Evolutionary conservation across 2,888 invertebrate genomes (phyloP), one percentile per base, ranked within the genome.

Genomic region (Blera fallax): DNA sequence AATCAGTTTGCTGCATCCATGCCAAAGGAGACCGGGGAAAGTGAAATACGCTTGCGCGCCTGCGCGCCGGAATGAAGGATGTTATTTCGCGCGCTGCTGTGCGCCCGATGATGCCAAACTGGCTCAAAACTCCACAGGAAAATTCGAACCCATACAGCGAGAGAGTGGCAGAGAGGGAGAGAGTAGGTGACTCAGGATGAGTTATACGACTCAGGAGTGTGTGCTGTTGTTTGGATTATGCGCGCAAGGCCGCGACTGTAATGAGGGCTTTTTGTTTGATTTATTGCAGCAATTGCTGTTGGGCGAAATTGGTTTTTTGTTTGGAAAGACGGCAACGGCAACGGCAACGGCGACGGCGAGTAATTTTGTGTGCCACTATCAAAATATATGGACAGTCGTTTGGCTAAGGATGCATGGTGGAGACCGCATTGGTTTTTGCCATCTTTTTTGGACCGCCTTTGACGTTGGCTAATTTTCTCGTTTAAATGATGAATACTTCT

Each of bases 181-280:
- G 60, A 78, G 34, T 11, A 50, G 21, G 54, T 45, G 24, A 56
- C 45, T 16, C 21, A 10, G 32, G 50, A 45, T 80, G 84, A 80
- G 70, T 80, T 85, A 80, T 80, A 79, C 65, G 64, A 37, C 70
- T 67, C 64, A 60, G 34, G 65, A 60, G 70, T 67, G 74, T 70
- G 64, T 54, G 69, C 32, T 40, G 72, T 69, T 80, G 79, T 76
- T 80, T 76, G 84, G 70, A 76, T 72, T 70, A 72, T 43, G 65
- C 70, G 32, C 70, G 67, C 81, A 81, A 77, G 85, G 85, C 70
- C 85, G 81, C 69, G 74, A 58, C 69, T 76, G 85, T 85, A 85
- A 85, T 85, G 85, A 85, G 85, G 85, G 85, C 81, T 81, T 80
- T 85, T 85, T 85, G 81, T 81, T 85, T 85, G 85, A 85, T 85